Conservation (phyloP, 2,888 invertebrate species). For the Tetramorium bicarinatum region DNA sequence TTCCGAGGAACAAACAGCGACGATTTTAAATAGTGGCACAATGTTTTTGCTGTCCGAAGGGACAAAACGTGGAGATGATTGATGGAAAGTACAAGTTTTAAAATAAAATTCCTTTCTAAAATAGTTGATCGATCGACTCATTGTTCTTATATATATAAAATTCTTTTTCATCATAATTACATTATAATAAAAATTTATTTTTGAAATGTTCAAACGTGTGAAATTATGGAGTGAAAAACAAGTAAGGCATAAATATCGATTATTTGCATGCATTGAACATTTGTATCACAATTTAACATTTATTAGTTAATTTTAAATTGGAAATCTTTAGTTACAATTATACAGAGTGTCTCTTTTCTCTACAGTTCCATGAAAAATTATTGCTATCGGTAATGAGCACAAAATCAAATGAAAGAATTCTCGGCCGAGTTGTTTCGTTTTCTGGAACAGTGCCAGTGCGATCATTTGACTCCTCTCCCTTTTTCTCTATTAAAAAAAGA, state of each 20-base stretch:
- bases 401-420: slow-evolving; percentile 38
- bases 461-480: background rate
- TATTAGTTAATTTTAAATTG: slow-evolving; percentile 13
- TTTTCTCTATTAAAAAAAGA: slow-evolving; percentile 8
- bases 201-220: background rate
- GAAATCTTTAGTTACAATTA: background rate
- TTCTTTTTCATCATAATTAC: background rate
- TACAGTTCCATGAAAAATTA: background rate
- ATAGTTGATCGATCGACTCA: slow-evolving; percentile 1
- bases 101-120: background rate
- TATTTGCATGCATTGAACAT: background rate
- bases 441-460: background rate
- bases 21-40: slow-evolving; percentile 27
- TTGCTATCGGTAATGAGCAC: slow-evolving; percentile 10
- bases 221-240: background rate
- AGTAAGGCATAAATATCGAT: background rate
- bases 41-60: slow-evolving; percentile 7
- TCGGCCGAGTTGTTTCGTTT: background rate
- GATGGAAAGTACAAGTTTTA: background rate
- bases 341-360: background rate
- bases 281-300: background rate
- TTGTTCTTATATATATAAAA: background rate
- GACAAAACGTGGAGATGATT: slow-evolving; percentile 4
- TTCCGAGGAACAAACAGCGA: slow-evolving; percentile 10
- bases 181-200: background rate